Conservation (phyloP, 2,113 vertebrate species). For the Ifrita kowaldi region DNA sequence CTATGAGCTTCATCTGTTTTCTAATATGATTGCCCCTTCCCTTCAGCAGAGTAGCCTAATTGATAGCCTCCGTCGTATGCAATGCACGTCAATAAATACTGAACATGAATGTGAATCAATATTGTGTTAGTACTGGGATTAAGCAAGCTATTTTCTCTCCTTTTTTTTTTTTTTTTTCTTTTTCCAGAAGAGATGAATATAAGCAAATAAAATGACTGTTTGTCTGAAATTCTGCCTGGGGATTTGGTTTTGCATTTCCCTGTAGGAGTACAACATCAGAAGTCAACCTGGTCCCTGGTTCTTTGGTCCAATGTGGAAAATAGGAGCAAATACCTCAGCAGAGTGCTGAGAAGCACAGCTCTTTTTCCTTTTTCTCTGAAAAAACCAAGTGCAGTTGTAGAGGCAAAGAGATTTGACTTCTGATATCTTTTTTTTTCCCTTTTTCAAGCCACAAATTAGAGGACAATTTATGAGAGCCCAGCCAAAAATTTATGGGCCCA, state of each 20-base stretch:
- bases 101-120: conserved; percentile 80
- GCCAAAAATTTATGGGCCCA: conserved; percentile 69
- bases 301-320: background rate
- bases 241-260: conserved; percentile 69
- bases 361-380: background rate
- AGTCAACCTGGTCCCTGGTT: background rate
- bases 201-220: conserved; percentile 77
- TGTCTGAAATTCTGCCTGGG: conserved; percentile 70
- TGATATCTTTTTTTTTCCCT: background rate
- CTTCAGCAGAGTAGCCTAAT: conserved; percentile 62
- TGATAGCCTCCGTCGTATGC: conserved; percentile 78
- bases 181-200: conserved; percentile 67
- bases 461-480: conserved; percentile 69
- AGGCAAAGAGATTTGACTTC: conserved; percentile 42
- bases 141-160: conserved; percentile 72
- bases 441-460: conserved; percentile 68
- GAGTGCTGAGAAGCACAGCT: background rate
- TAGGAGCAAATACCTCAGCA: background rate
- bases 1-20: conserved; percentile 70
- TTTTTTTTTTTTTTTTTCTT: conserved; percentile 1
- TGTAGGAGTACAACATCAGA: background rate
- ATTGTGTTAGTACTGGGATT: conserved; percentile 82
- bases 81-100: conserved; percentile 78
- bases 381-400: background rate
- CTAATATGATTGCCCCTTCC: conserved; percentile 62